Percentiles rank a stretch among this genome's conserved stretches.
phyloP scores from a whole-genome alignment of 2,113 vertebrate genomes.

The Callipepla californica region DNA sequence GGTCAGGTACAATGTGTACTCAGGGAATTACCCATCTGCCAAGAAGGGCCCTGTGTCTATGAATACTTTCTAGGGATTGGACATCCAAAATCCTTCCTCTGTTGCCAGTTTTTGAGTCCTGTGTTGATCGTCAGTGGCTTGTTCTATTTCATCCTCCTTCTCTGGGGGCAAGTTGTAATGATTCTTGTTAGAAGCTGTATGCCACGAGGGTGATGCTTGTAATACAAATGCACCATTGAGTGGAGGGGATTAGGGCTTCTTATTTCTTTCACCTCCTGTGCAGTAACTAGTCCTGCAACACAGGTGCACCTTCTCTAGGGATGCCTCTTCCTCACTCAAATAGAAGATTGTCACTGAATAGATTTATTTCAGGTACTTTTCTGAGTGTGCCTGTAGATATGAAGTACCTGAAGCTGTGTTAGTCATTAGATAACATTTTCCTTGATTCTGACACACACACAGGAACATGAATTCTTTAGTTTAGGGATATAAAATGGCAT shows the following conservation, averaged over 20 bases:
- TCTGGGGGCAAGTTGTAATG: not conserved
- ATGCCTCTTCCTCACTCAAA: not conserved
- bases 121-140: not conserved
- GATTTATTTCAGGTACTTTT: not conserved
- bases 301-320: rapidly evolving
- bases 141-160: not conserved
- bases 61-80: not conserved
- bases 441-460: not conserved
- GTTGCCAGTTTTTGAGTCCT: not conserved
- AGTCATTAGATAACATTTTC: not conserved
- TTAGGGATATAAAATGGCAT: not conserved
- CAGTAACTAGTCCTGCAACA: not conserved
- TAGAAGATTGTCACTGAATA: not conserved
- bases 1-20: not conserved
- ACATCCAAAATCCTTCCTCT: not conserved
- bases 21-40: not conserved
- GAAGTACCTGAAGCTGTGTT: not conserved
- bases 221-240: not conserved
- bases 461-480: not conserved
- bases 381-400: not conserved
- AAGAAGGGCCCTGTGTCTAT: not conserved
- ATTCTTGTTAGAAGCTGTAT: not conserved
- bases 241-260: not conserved
- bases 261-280: not conserved
- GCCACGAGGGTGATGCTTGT: not conserved